phyloP scores from a whole-genome alignment of 2,888 invertebrate species.

The Cryptus armator region DNA sequence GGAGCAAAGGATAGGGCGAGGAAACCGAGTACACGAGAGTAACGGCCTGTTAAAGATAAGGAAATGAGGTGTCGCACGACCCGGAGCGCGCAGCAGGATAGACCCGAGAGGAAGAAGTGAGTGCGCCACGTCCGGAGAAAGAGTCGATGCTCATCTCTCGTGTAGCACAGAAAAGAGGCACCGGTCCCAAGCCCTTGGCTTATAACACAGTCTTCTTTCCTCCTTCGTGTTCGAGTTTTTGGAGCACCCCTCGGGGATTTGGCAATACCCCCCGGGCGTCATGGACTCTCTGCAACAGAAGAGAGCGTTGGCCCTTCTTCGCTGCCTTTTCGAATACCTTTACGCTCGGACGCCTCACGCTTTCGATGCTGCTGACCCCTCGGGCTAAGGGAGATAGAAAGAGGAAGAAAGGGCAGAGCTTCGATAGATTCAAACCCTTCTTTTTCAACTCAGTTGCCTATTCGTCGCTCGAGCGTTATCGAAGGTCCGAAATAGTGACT shows the following conservation, averaged over 20 bases:
- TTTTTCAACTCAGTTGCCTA: slow-evolving; percentile 53
- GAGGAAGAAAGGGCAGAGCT: slow-evolving; percentile 10
- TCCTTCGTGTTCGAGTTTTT: slow-evolving; percentile 38
- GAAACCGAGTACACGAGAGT: slow-evolving; percentile 72
- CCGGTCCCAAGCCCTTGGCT: slow-evolving; percentile 41
- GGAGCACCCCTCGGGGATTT: slow-evolving; percentile 77
- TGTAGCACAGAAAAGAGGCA: slow-evolving; percentile 28
- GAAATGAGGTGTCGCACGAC: slow-evolving; percentile 84
- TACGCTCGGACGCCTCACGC: slow-evolving; percentile 81
- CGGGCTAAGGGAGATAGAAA: slow-evolving; percentile 24
- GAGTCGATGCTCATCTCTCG: slow-evolving; percentile 45
- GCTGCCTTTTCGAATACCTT: slow-evolving; percentile 82
- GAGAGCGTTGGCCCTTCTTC: slow-evolving; percentile 69
- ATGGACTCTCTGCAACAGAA: slow-evolving; percentile 57
- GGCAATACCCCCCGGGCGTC: slow-evolving; percentile 55
- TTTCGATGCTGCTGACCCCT: slow-evolving; percentile 74
- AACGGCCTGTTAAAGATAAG: slow-evolving; percentile 85
- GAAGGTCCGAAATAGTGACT: slow-evolving; percentile 55
- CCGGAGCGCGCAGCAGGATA: slow-evolving; percentile 64
- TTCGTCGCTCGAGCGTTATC: slow-evolving; percentile 50
- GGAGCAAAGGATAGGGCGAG: slow-evolving; percentile 34
- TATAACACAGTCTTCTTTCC: slow-evolving; percentile 63
- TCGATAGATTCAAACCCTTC: slow-evolving; percentile 58
- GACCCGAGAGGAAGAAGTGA: slow-evolving; percentile 53
- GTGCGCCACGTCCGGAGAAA: slow-evolving; percentile 45